These are phyloP conservation scores for Leuciscus waleckii DNA, from an alignment of 2,797 vertebrate species.

Conservation along the genomic window DNA sequence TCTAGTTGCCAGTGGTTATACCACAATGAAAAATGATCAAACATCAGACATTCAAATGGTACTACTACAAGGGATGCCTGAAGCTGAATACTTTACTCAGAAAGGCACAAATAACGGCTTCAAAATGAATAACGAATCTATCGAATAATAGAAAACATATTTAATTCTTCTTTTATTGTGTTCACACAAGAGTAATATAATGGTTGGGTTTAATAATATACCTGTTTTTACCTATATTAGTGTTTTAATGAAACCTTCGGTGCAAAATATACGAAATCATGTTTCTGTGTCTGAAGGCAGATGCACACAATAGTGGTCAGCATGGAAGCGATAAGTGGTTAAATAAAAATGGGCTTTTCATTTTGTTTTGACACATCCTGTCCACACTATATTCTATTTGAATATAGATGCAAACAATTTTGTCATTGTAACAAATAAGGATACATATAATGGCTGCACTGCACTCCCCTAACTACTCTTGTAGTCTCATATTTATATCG, in stretches of 20 bases:
- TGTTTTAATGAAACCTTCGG: not conserved
- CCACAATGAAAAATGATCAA: not conserved
- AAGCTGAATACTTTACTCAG: not conserved
- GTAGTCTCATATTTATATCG: not conserved
- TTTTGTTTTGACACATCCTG: not conserved
- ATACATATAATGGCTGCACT: not conserved
- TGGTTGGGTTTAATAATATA: not conserved
- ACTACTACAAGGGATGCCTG: not conserved
- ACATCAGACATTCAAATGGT: not conserved
- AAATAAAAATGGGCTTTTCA: not conserved
- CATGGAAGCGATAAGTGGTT: not conserved
- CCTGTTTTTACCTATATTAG: not conserved
- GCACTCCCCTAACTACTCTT: not conserved
- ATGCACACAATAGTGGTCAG: not conserved
- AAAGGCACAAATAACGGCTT: not conserved
- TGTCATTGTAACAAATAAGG: not conserved
- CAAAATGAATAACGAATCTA: not conserved
- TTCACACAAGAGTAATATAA: not conserved
- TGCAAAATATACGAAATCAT: not conserved
- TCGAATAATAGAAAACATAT: not conserved
- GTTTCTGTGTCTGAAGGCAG: not conserved
- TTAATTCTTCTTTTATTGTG: not conserved
- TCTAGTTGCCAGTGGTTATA: not conserved
- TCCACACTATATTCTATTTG: not conserved
- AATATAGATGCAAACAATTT: not conserved